Evolutionary conservation across 1,140 invertebrate genomes (phyloP), one percentile per base, ranked within the genome.

Genomic region (Drosophila simulans): DNA sequence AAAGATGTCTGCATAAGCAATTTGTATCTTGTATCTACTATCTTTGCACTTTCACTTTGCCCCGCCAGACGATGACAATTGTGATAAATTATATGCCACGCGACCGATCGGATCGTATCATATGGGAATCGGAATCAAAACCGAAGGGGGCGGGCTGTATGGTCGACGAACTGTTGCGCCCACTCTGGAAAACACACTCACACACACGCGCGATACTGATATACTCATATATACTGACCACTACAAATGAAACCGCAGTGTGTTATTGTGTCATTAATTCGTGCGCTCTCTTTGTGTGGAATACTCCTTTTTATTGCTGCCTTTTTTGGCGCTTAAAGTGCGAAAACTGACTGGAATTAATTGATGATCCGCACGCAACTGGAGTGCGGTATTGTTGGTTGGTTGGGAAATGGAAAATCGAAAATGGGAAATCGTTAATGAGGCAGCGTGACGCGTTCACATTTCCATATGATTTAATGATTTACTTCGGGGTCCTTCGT

Each of bases 21-120:
- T 82, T 82, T 85, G 62, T 74, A 43, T 22, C 20, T 22, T 22
- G 20, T 22, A 22, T 22, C 20, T 22, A 22, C 20, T 22, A 22
- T 22, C 20, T 22, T 22, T 22, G 71, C 83, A 82, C 78, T 78
- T 75, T 75, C 64, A 57, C 62, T 51, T 17, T 22, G 35, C 25
- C 11, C 60, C 10, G 37, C 37, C 5, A n/a, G 55, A 53, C 48
- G 55, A 60, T 68, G 79, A 73, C 83, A 86, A 86, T 86, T 86
- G 83, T 89, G 84, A 86, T 86, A 89, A 88, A 86, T 86, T 76
- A 80, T 83, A 52, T 51, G 71, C 54, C 82, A 86, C 68, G 74
- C 77, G 81, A 74, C 60, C 49, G 60, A 37, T 55, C 39, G 11
- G 66, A 45, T 54, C 35, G 7, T 7, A 31, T 31, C 31, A 8